Conservation (phyloP, 1,140 invertebrate species). For the Drosophila trapezifrons region DNA sequence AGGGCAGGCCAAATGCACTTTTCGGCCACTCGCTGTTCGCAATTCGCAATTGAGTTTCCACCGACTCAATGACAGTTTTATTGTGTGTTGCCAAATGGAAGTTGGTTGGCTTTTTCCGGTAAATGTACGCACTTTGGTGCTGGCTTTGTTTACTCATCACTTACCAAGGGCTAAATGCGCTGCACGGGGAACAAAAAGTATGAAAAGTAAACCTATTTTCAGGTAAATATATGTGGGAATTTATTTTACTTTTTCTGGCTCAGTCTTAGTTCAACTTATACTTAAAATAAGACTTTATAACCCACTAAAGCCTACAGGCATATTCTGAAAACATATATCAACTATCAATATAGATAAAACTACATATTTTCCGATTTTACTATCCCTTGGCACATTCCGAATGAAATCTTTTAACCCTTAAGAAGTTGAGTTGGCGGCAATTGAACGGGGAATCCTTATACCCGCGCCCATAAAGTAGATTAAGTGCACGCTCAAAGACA, state of each 20-base stretch:
- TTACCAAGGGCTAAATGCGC: neutral
- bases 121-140: constrained; percentile 22
- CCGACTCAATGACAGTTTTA: constrained; percentile 45
- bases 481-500: constrained; percentile 55
- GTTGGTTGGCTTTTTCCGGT: constrained; percentile 21
- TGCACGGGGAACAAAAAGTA: neutral
- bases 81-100: constrained; percentile 42
- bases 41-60: constrained; percentile 46
- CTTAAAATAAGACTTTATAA: too few species aligned
- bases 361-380: neutral
- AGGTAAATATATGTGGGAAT: neutral
- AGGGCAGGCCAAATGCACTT: constrained; percentile 33
- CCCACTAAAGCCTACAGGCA: too few species aligned
- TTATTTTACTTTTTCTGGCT: neutral
- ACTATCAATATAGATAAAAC: too few species aligned
- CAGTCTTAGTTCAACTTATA: too few species aligned
- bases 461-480: constrained; percentile 47
- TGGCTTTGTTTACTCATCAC: constrained; percentile 5
- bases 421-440: constrained; percentile 10
- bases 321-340: too few species aligned
- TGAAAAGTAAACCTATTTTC: neutral
- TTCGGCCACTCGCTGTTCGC: constrained; percentile 40
- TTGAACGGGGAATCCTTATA: constrained; percentile 15
- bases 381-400: neutral
- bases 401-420: constrained; percentile 18